Conservation (phyloP, 2,888 invertebrate genomes). For the Polylopha cassiicola region DNA sequence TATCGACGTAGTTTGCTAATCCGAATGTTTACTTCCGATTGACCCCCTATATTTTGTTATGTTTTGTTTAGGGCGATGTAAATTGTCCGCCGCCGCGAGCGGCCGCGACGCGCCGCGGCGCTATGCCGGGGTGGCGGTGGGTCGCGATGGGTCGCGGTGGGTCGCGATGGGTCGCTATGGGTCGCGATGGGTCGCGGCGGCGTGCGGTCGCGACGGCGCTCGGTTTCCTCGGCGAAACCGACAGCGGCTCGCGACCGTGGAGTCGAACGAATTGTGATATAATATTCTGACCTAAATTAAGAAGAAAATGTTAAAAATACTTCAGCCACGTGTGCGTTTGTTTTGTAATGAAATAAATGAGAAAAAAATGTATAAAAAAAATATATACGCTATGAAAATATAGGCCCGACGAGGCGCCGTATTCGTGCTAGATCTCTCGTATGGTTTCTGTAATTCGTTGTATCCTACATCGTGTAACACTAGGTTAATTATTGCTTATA, state of each 20-base stretch:
- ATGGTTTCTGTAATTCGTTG: slow-evolving; percentile 42
- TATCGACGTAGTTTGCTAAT: slow-evolving; percentile 10
- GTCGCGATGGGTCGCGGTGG: too few species aligned
- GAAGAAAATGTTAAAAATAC: slow-evolving; percentile 61
- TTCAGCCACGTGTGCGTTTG: slow-evolving; percentile 61
- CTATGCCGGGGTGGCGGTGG: too few species aligned
- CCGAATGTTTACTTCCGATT: too few species aligned
- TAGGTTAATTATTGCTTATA: slow-evolving; percentile 50
- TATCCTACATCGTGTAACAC: slow-evolving; percentile 50
- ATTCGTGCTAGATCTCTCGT: slow-evolving; percentile 43
- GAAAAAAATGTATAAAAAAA: slow-evolving; percentile 57
- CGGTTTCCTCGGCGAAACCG: slow-evolving; percentile 32
- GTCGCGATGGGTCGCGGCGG: not conserved
- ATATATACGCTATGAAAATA: slow-evolving; percentile 37
- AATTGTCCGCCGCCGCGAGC: too few species aligned
- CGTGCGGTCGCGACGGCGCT: not conserved
- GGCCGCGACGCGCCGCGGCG: too few species aligned
- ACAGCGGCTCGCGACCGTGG: slow-evolving; percentile 28
- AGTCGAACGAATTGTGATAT: slow-evolving; percentile 53
- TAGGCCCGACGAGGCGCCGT: slow-evolving; percentile 44
- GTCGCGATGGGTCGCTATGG: too few species aligned
- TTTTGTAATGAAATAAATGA: slow-evolving; percentile 30
- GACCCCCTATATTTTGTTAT: too few species aligned
- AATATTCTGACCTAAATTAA: slow-evolving; percentile 60
- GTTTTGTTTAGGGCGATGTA: too few species aligned